These are phyloP conservation scores for Ophonus ardosiacus DNA, from an alignment of 2,888 invertebrate species.

Conservation along the genomic window DNA sequence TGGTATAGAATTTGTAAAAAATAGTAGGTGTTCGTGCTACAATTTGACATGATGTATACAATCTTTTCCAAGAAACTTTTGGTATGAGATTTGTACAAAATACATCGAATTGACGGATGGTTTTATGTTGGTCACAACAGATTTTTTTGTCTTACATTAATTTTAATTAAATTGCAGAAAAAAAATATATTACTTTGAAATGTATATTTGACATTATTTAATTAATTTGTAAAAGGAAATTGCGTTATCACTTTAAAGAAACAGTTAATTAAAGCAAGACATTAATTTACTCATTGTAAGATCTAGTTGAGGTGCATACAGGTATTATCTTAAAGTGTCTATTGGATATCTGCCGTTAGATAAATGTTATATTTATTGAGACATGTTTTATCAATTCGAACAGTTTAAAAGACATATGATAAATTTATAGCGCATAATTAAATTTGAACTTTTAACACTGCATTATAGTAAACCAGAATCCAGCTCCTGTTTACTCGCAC, in stretches of 20 bases:
- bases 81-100: too few relatives aligned
- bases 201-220: too few relatives aligned
- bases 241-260: neutral
- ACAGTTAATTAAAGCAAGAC: neutral
- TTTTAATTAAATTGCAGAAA: too few relatives aligned
- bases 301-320: neutral
- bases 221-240: neutral
- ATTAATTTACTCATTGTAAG: neutral
- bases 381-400: neutral
- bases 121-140: too few relatives aligned
- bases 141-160: too few relatives aligned
- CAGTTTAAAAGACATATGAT: neutral
- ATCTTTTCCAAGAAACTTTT: too few relatives aligned
- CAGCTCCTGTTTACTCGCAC: slow-evolving; percentile 24
- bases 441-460: neutral
- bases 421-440: slow-evolving; percentile 23
- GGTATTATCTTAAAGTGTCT: neutral
- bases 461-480: slow-evolving; percentile 24
- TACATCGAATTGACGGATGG: too few relatives aligned
- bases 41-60: too few relatives aligned
- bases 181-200: too few relatives aligned
- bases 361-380: neutral
- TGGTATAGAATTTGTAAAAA: too few relatives aligned
- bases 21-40: too few relatives aligned
- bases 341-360: neutral